Evolutionary conservation across 2,113 vertebrate species (phyloP).

Genomic region (Syngnathus floridae): DNA sequence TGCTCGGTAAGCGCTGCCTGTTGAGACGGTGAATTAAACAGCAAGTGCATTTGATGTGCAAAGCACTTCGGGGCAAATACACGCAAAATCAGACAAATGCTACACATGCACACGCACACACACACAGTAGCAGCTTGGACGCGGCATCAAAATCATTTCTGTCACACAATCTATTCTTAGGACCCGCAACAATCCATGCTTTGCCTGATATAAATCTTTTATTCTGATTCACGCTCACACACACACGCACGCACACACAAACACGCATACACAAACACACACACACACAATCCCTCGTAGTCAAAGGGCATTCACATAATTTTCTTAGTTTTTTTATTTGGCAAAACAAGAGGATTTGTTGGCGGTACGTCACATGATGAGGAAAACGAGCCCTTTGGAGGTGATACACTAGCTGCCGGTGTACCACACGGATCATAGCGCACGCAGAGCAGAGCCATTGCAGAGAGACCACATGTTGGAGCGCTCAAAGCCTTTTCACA

Average conservation of each 20-base stretch:
- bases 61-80: constrained; percentile 58
- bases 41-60: constrained; percentile 69
- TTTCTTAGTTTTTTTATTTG: neutral
- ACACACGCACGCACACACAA: neutral
- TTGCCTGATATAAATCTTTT: constrained; percentile 60
- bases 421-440: neutral
- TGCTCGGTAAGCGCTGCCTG: constrained; percentile 59
- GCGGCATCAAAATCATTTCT: constrained; percentile 65
- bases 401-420: neutral
- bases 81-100: constrained; percentile 44
- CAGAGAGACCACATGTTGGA: too few species aligned
- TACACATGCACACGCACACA: constrained; percentile 38
- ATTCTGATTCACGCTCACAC: constrained; percentile 30
- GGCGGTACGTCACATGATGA: neutral
- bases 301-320: neutral
- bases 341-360: neutral
- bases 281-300: neutral
- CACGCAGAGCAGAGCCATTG: neutral
- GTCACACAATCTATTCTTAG: constrained; percentile 68
- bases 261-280: neutral
- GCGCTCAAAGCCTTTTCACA: too few species aligned
- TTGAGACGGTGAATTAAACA: constrained; percentile 69
- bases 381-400: neutral
- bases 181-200: constrained; percentile 57
- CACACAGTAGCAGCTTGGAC: constrained; percentile 30